Percentiles rank a stretch among this genome's conserved stretches.
Conservation (phyloP, 2,888 invertebrate genomes). For the Synanthedon formicaeformis region DNA sequence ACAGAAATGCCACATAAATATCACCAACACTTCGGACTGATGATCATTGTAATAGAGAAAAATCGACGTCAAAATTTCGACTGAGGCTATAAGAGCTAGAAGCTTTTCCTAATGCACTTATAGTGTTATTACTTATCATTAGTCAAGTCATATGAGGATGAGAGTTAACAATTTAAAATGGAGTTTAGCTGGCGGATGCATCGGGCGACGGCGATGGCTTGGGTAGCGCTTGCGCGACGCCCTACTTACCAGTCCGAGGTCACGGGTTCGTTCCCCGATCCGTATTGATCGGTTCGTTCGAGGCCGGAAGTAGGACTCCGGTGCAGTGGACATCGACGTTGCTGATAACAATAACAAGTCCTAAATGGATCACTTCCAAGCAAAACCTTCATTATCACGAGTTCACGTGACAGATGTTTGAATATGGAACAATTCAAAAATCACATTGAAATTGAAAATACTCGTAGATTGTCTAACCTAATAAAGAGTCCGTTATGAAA, state of each 20-base stretch:
- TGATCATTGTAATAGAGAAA: too few relatives aligned
- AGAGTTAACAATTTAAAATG: conserved; percentile 52
- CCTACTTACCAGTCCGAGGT: conserved; percentile 59
- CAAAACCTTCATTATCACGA: too few relatives aligned
- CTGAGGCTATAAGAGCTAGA: too few relatives aligned
- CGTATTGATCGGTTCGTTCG: conserved; percentile 52
- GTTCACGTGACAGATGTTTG: too few relatives aligned
- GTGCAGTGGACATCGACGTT: conserved; percentile 47
- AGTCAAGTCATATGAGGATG: conserved; percentile 8
- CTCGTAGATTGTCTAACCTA: too few relatives aligned
- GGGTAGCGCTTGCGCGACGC: conserved; percentile 61
- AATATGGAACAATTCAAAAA: too few relatives aligned
- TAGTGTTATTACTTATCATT: not conserved
- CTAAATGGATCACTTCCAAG: too few relatives aligned
- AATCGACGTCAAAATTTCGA: too few relatives aligned
- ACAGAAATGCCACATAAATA: too few relatives aligned
- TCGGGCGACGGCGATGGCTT: conserved; percentile 15
- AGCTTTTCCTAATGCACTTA: not conserved
- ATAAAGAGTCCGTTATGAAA: too few relatives aligned
- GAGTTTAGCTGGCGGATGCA: conserved; percentile 41
- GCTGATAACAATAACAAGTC: conserved; percentile 33
- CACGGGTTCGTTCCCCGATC: conserved; percentile 67
- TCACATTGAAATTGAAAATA: too few relatives aligned
- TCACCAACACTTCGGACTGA: too few relatives aligned
- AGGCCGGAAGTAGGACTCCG: conserved; percentile 56